A percentile compares a stretch with the other conserved stretches of the same genome.
These are phyloP conservation scores for Embidobia sp. DNA, from an alignment of 2,888 invertebrate genomes.

Conservation along the genomic window DNA sequence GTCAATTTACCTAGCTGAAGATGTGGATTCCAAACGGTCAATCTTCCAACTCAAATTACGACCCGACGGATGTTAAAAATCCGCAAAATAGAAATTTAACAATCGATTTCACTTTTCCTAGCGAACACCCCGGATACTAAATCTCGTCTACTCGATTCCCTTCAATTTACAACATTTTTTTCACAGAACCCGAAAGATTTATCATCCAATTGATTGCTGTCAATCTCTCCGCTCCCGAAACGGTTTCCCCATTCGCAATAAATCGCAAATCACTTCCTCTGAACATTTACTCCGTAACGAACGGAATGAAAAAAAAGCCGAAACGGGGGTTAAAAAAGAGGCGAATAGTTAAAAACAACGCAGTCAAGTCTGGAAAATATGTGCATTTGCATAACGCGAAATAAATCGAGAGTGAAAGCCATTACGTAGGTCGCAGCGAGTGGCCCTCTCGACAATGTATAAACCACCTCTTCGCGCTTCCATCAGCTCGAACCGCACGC, in stretches of 20 bases:
- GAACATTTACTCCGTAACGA: conserved; percentile 37
- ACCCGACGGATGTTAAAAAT: too few relatives aligned
- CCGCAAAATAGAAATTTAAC: too few relatives aligned
- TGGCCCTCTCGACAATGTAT: conserved; percentile 45
- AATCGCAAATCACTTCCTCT: conserved; percentile 49
- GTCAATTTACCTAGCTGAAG: too few relatives aligned
- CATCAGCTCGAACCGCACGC: conserved; percentile 52
- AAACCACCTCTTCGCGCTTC: conserved; percentile 50
- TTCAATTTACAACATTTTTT: conserved; percentile 46
- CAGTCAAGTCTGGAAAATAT: conserved; percentile 40
- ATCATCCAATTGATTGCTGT: conserved; percentile 47
- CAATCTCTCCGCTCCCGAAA: conserved; percentile 42
- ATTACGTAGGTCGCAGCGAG: conserved; percentile 41
- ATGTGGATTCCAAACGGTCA: too few relatives aligned
- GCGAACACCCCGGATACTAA: too few relatives aligned
- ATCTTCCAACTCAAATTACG: too few relatives aligned
- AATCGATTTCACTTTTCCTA: too few relatives aligned
- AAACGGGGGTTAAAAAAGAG: conserved; percentile 6
- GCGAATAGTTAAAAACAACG: conserved; percentile 27
- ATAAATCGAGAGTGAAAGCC: conserved; percentile 56
- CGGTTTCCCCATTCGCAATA: conserved; percentile 32
- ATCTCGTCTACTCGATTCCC: conserved; percentile 7
- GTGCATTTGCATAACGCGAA: conserved; percentile 58
- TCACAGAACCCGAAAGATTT: conserved; percentile 19
- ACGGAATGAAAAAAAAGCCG: not conserved